Evolutionary conservation across 2,888 invertebrate genomes (phyloP), one percentile per base, ranked within the genome.

Genomic region (Pristionchus fissidentatus): DNA sequence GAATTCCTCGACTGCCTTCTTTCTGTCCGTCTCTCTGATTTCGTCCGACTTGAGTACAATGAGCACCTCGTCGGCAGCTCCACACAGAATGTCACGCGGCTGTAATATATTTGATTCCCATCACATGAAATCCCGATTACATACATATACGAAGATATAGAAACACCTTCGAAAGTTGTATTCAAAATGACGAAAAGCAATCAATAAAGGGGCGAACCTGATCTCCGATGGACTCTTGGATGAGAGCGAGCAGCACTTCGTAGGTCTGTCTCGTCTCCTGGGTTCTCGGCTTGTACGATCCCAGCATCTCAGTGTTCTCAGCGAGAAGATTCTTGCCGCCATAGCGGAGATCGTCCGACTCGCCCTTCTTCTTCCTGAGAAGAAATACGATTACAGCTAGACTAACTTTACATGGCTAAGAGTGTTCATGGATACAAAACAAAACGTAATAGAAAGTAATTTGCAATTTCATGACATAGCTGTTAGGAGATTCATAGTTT

Each of bases 51-150:
- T 99, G 41, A 99, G 93, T 0, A 97, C 96, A 0, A 96, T 95
- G 52, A 98, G 93, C 0, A 99, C 97, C 94, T 99, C 99, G 94
- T 99, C 99, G n/a, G 98, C 98, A 13, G 99, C 98, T 49, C 98
- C 99, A 92, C 98, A 98, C 43, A 99, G 93, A 87, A 99, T 96
- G 93, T 99, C 98, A 84, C 97, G 94, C 0, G 98, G 97, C 94
- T 98, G 90, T 87, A 91, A 49, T 0, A n/a, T 38, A 70, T 1
- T 41, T 70, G 29, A 35, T 3, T n/a, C 8, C 26, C 55, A 55
- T 22, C 26, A 55, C 29, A 3, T 8, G 32, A 1, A 60, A 60
- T 8, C 35, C 5, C n/a, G n/a, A n/a, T n/a, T n/a, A n/a, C n/a
- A n/a, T n/a, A n/a, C n/a, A n/a, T n/a, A n/a, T n/a, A n/a, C n/a